A percentile compares a stretch with the other conserved stretches of the same genome.
Evolutionary conservation across 2,888 invertebrate genomes (phyloP).

Genomic region (Hyppa rectilinea): DNA sequence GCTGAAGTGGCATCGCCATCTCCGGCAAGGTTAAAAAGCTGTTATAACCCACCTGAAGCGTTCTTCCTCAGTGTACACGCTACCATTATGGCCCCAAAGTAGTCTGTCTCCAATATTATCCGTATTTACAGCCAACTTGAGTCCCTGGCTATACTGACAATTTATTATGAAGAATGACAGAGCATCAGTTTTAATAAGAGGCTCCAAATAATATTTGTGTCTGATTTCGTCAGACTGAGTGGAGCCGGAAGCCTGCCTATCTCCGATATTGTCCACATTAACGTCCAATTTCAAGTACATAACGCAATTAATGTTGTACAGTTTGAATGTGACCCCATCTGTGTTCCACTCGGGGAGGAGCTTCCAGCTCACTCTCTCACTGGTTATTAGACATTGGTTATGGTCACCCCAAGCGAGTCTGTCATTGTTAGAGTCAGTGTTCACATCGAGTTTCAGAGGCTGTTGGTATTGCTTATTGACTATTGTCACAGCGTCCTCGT

Average conservation of each 20-base stretch:
- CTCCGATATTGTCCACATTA: slow-evolving; percentile 50
- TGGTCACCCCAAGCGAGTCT: slow-evolving; percentile 66
- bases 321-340: slow-evolving; percentile 65
- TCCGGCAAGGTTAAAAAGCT: slow-evolving; percentile 23
- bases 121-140: slow-evolving; percentile 54
- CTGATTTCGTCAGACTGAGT: slow-evolving; percentile 40
- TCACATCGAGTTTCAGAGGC: slow-evolving; percentile 62
- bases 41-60: slow-evolving; percentile 44
- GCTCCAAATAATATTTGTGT: slow-evolving; percentile 66
- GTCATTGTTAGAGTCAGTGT: slow-evolving; percentile 55
- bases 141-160: slow-evolving; percentile 58
- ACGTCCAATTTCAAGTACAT: slow-evolving; percentile 69
- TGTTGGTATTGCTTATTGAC: slow-evolving; percentile 58
- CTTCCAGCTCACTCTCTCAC: slow-evolving; percentile 66
- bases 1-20: background rate
- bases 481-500: slow-evolving; percentile 63
- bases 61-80: background rate
- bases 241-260: slow-evolving; percentile 66
- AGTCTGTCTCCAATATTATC: slow-evolving; percentile 50
- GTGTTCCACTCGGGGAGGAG: slow-evolving; percentile 63
- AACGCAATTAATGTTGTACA: slow-evolving; percentile 60
- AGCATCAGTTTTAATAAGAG: slow-evolving; percentile 56
- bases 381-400: slow-evolving; percentile 39
- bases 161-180: slow-evolving; percentile 68
- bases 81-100: slow-evolving; percentile 60